These are phyloP conservation scores for Cantharis nigra DNA, from an alignment of 2,888 invertebrate genomes.

Conservation along the genomic window DNA sequence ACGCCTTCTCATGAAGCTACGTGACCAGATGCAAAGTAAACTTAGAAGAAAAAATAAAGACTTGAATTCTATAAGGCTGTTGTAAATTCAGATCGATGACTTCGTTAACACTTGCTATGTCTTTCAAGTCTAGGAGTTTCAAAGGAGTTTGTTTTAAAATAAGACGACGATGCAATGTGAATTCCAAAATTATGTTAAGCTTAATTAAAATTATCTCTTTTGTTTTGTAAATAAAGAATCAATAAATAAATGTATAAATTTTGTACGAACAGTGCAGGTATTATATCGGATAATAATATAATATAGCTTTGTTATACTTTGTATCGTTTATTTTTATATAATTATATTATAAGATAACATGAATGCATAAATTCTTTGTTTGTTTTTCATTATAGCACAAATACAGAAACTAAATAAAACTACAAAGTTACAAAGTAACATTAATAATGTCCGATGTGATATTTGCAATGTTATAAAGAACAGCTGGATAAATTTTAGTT, in stretches of 20 bases:
- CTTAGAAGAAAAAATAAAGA: background rate
- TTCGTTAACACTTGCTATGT: background rate
- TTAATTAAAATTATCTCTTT: background rate
- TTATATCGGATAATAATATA: too few species aligned
- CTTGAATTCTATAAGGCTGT: background rate
- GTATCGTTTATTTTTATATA: too few species aligned
- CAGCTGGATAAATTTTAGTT: background rate
- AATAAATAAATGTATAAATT: too few species aligned
- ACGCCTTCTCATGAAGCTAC: background rate
- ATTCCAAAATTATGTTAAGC: background rate
- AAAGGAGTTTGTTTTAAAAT: background rate
- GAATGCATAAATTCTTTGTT: too few species aligned
- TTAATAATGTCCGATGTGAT: too few species aligned
- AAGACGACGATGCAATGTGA: background rate
- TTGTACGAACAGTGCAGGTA: too few species aligned
- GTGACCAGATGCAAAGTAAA: background rate
- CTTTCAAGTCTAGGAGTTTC: background rate
- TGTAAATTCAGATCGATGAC: background rate
- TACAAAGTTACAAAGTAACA: too few species aligned
- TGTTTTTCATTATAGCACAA: too few species aligned
- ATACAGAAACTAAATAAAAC: too few species aligned
- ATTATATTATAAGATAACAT: too few species aligned
- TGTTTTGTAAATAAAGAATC: too few species aligned
- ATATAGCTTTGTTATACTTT: too few species aligned
- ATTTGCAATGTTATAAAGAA: background rate